These are phyloP conservation scores for Torymus aiolomorphi DNA, from an alignment of 2,888 invertebrate genomes.

Conservation along the genomic window DNA sequence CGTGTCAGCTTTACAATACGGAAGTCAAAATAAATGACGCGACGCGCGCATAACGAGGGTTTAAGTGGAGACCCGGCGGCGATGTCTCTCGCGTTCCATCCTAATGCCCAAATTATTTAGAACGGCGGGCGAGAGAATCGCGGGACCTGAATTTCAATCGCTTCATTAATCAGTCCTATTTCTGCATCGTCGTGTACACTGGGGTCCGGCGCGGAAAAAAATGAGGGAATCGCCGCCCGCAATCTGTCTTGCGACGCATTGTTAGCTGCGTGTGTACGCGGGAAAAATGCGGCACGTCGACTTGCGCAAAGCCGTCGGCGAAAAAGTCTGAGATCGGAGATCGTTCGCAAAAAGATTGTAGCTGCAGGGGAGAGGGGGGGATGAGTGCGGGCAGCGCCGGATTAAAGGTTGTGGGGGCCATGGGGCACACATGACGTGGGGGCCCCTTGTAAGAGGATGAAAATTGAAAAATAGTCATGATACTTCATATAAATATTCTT, in stretches of 20 bases:
- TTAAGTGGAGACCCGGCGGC: background rate
- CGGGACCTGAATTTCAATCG: constrained; percentile 26
- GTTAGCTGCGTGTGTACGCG: background rate
- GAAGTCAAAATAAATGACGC: background rate
- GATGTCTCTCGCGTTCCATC: background rate
- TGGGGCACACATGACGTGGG: too few species aligned
- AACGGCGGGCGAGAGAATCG: background rate
- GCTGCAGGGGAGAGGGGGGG: too few species aligned
- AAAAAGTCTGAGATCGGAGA: too few species aligned
- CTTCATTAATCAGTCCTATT: constrained; percentile 15
- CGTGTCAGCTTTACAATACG: too few species aligned
- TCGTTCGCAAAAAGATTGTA: too few species aligned
- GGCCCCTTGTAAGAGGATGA: too few species aligned
- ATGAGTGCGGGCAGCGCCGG: too few species aligned
- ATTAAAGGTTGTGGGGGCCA: too few species aligned
- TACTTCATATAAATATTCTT: too few species aligned
- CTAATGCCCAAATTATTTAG: background rate
- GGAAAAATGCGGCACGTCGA: background rate
- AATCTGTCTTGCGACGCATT: background rate
- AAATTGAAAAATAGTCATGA: too few species aligned
- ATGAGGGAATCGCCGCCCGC: background rate
- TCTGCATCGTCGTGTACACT: background rate
- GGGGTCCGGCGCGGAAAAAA: background rate
- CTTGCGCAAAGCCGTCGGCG: constrained; percentile 1
- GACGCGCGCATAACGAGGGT: background rate